Conservation (phyloP, 2,888 invertebrate genomes). For the Cryptus viduatorius region DNA sequence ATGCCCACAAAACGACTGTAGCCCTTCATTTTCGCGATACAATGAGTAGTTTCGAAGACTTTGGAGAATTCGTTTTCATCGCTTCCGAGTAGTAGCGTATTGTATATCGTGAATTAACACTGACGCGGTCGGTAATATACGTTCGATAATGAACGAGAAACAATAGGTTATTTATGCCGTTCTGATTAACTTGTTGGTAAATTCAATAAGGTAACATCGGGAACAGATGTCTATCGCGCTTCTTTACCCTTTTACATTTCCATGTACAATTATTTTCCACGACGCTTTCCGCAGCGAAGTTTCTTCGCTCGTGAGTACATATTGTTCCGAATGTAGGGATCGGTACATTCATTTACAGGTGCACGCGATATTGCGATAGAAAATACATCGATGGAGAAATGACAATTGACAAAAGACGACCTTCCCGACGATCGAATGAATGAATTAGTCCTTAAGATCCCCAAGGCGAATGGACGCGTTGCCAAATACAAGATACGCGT, state of each 20-base stretch:
- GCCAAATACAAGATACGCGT: no score
- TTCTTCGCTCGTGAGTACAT: no score
- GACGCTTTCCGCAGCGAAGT: slow-evolving; percentile 38
- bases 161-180: slow-evolving; percentile 39
- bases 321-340: no score
- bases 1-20: not conserved
- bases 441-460: no score
- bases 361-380: not conserved
- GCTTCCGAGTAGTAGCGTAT: not conserved
- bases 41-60: not conserved
- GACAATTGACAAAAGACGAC: no score
- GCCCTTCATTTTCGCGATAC: not conserved
- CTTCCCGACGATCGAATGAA: no score
- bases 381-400: no score
- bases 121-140: not conserved
- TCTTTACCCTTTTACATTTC: not conserved
- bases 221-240: not conserved
- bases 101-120: slow-evolving; percentile 1
- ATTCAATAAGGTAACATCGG: slow-evolving; percentile 45
- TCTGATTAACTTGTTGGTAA: slow-evolving; percentile 35
- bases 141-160: slow-evolving; percentile 56
- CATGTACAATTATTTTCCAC: slow-evolving; percentile 52
- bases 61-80: not conserved
- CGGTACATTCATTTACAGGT: not conserved
- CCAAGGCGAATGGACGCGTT: no score